Base-by-base conservation (phyloP, 1,140 invertebrate species). In the Neodiprion fabricii region DNA sequence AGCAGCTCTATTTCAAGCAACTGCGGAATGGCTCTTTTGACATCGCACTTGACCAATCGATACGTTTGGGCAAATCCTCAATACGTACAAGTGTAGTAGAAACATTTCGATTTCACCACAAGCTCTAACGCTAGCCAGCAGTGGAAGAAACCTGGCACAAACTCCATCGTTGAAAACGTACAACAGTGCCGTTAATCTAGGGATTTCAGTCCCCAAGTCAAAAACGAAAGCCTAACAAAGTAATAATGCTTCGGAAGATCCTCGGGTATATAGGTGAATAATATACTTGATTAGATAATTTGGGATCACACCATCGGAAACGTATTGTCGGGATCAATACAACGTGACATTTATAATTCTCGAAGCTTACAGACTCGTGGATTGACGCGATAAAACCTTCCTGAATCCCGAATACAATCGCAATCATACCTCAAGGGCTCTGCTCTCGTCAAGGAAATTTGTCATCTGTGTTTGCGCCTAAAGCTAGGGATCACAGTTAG, bases 41-140 rank as follows among this genome's bases (percentile, higher is more conserved):
- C 53, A 61, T 61, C 11, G 7, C 11, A 61, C 53, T 61, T 14
- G 53, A 61, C 4, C 8, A 61, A 61, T 61, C 53, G n/a, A 61
- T 61, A 61, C 53, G 9, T 61, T 61, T 61, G 53, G 53, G n/a
- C n/a, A 61, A 61, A 61, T 61, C 53, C 53, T 61, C 53, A 61
- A 61, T 61, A 61, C 53, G n/a, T 61, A 61, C 53, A 61, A 61
- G 53, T 61, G 53, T 61, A 61, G 53, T 17, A 61, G 11, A 4
- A 17, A 9, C n/a, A 12, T 61, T 12, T 61, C 53, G 11, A 61
- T 61, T 61, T 17, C 3, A 61, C 53, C 53, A 9, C 53, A 61
- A 17, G 53, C 53, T 61, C 53, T 14, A 14, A 61, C 5, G 53
- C 53, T 40, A 40, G 28, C 5, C 28, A 3, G 28, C 53, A 14